phyloP scores from a whole-genome alignment of 2,888 invertebrate species.

The Dynastes tityus region DNA sequence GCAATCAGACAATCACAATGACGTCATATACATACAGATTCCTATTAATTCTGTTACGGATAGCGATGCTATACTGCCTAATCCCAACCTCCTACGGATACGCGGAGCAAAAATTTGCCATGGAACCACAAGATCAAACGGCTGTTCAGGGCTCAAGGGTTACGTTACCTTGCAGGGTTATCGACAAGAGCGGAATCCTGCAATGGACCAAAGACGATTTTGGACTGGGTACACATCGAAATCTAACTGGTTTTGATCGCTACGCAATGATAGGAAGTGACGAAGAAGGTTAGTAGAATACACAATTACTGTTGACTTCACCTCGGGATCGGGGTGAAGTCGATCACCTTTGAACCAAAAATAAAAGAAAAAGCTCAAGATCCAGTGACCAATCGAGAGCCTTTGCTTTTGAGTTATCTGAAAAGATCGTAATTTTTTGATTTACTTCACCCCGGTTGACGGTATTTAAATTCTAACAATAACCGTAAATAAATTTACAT shows the following conservation, averaged over 20 bases:
- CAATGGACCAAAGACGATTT: conserved; percentile 99
- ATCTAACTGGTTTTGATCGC: conserved; percentile 92
- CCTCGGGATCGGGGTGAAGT: no score
- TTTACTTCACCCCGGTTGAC: no score
- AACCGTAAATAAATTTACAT: no score
- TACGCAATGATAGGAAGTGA: conserved; percentile 98
- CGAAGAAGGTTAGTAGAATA: conserved; percentile 83
- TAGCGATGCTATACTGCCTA: conserved; percentile 45
- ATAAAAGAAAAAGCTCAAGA: no score
- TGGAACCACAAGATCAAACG: conserved; percentile 93
- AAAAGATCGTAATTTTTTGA: no score
- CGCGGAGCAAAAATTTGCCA: conserved; percentile 88
- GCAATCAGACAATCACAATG: conserved; percentile 56
- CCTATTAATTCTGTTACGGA: conserved; percentile 65
- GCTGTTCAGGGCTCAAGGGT: conserved; percentile 91
- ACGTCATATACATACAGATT: conserved; percentile 67
- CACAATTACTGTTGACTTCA: neutral
- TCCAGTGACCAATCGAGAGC: no score
- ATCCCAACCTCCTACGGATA: conserved; percentile 59
- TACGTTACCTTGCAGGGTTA: conserved; percentile 91
- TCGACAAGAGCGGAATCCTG: conserved; percentile 89
- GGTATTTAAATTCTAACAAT: no score
- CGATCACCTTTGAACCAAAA: no score
- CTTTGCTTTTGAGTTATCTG: no score
- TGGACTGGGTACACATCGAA: conserved; percentile 92